Evolutionary conservation across 2,113 vertebrate genomes (phyloP), one percentile per base, ranked within the genome.

Genomic region (Menidia beryllina): DNA sequence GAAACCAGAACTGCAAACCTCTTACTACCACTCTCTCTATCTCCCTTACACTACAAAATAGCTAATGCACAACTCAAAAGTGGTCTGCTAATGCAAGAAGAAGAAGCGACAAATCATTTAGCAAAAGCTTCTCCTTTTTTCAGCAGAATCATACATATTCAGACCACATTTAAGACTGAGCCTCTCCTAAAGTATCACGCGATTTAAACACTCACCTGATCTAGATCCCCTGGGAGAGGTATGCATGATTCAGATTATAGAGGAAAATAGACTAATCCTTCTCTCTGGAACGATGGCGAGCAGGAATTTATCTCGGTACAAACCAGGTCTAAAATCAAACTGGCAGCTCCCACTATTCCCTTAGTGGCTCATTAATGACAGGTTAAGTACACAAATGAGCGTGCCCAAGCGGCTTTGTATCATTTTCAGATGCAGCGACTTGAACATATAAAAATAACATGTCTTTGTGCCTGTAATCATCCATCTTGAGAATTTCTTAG

Each of bases 351-450:
- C 47, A n/a, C 85, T 82, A 88, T 90, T 93, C 90, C 92, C 92
- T 51, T 3, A 84, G 90, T 68, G 81, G 58, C 93, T 93, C 88
- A 94, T 94, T 94, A 94, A 91, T 89, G 82, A 82, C 86, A 90
- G 86, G 89, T 91, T 93, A 93, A 92, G 81, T 89, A 90, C 89
- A 90, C 84, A 88, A 89, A 81, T 72, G 84, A 86, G 67, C 83
- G 62, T 72, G 48, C 90, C 79, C 85, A 64, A 81, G 83, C 68
- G 87, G 80, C 57, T 81, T 72, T 39, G 75, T 85, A 72, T 83
- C 65, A 45, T 61, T 77, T 83, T 84, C 64, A 69, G 72, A 83
- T 47, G 58, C 75, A 43, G 21, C 66, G 75, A 78, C 76, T 79
- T 70, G 61, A 75, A 75, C 75, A 84, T 39, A 53, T 70, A 75